Conservation (phyloP, 1,140 invertebrate species). For the Ruditapes philippinarum region DNA sequence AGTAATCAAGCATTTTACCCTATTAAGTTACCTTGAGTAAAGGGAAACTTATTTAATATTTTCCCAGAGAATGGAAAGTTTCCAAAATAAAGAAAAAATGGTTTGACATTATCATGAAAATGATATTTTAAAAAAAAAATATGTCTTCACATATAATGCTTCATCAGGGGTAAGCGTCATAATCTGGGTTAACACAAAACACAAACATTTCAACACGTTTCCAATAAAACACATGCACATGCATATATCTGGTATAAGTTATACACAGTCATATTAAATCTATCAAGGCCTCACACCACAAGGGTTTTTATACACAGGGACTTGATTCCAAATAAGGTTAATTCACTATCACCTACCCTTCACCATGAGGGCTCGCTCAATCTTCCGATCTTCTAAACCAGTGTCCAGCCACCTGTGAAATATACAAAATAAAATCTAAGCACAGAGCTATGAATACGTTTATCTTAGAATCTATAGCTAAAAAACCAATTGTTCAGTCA, state of each 20-base stretch:
- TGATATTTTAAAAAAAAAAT: no score
- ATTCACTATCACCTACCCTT: slow-evolving; percentile 81
- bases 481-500: no score
- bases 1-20: no score
- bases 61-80: no score
- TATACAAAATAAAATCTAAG: no score
- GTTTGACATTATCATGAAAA: neutral
- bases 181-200: slow-evolving; percentile 6
- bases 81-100: neutral
- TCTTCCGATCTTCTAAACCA: slow-evolving; percentile 83
- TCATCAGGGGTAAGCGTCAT: neutral
- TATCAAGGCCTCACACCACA: slow-evolving; percentile 17
- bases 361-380: slow-evolving; percentile 79
- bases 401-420: slow-evolving; percentile 84
- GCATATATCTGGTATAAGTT: neutral
- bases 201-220: neutral
- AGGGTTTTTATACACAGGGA: slow-evolving; percentile 22
- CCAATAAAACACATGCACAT: neutral
- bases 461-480: no score
- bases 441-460: no score
- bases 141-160: neutral
- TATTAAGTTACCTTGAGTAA: no score
- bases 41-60: no score
- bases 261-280: slow-evolving; percentile 34
- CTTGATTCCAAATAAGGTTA: slow-evolving; percentile 9